Evolutionary conservation across 2,888 invertebrate genomes (phyloP).

Genomic region (Acrocyrtus sp.): DNA sequence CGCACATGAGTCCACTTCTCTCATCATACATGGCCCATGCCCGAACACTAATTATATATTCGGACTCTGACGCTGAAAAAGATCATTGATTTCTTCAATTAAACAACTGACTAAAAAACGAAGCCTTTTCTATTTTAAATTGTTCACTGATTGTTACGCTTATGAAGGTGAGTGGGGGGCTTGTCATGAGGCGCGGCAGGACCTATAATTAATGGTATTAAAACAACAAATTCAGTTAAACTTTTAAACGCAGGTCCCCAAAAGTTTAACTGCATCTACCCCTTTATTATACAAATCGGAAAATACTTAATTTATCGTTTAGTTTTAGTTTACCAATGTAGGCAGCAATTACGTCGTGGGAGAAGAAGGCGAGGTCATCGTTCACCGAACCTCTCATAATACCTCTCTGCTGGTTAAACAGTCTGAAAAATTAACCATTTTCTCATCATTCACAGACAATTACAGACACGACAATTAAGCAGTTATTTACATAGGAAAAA

Average conservation of each 20-base stretch:
- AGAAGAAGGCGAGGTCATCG: conserved; percentile 1
- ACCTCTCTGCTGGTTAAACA: no score
- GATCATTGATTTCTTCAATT: no score
- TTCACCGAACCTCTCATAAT: conserved; percentile 3
- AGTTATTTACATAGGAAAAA: not conserved
- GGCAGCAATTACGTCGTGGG: conserved; percentile 12
- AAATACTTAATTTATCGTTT: no score
- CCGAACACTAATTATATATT: not conserved
- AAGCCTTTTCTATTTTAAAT: no score
- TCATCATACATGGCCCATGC: conserved; percentile 35
- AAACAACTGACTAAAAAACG: no score
- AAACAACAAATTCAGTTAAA: no score
- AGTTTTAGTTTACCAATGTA: conserved; percentile 13
- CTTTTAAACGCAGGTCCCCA: not conserved
- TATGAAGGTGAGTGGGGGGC: no score
- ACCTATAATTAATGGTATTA: no score
- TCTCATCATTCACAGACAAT: not conserved
- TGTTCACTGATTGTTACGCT: no score
- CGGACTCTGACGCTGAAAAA: not conserved
- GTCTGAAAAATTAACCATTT: not conserved
- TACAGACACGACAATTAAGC: no score
- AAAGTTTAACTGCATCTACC: no score
- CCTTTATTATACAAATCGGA: not conserved
- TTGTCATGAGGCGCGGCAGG: no score
- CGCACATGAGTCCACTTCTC: not conserved